phyloP scores from a whole-genome alignment of 2,113 vertebrate genomes.

The Sorex araneus region DNA sequence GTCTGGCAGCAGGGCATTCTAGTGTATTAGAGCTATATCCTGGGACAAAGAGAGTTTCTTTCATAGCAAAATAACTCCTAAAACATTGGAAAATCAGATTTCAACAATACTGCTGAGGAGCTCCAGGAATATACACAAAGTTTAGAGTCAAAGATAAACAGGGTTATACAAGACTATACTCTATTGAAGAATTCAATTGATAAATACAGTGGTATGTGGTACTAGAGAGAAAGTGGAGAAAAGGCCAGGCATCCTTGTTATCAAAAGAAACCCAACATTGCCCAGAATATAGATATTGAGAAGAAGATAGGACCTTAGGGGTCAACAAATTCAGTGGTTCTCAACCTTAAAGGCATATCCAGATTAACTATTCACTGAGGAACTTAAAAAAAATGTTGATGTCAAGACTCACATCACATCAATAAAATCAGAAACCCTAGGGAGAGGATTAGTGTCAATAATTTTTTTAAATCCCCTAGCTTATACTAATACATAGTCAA shows the following conservation, averaged over 20 bases:
- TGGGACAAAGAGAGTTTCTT: slow-evolving; percentile 15
- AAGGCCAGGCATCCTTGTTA: neutral
- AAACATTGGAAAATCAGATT: slow-evolving; percentile 60
- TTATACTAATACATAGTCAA: slow-evolving; percentile 42
- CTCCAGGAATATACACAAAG: slow-evolving; percentile 15
- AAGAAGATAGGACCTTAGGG: slow-evolving; percentile 11
- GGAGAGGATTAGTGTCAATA: slow-evolving; percentile 30
- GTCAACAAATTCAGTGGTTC: slow-evolving; percentile 35
- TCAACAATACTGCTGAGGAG: slow-evolving; percentile 32
- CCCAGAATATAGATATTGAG: slow-evolving; percentile 49
- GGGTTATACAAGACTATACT: slow-evolving; percentile 65
- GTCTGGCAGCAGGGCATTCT: slow-evolving; percentile 10
- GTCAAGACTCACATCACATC: neutral
- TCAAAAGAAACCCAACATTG: neutral
- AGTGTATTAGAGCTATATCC: slow-evolving; percentile 53
- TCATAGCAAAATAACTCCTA: slow-evolving; percentile 58
- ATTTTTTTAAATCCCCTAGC: neutral
- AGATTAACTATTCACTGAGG: slow-evolving; percentile 1
- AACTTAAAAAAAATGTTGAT: slow-evolving; percentile 36
- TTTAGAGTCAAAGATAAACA: slow-evolving; percentile 66
- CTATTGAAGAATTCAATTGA: slow-evolving; percentile 71
- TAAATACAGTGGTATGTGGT: slow-evolving; percentile 22
- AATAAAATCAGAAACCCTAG: slow-evolving; percentile 58
- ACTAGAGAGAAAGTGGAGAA: slow-evolving; percentile 41
- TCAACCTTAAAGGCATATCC: slow-evolving; percentile 9